phyloP scores from a whole-genome alignment of 2,797 vertebrate species.

The Diplodus puntazzo region DNA sequence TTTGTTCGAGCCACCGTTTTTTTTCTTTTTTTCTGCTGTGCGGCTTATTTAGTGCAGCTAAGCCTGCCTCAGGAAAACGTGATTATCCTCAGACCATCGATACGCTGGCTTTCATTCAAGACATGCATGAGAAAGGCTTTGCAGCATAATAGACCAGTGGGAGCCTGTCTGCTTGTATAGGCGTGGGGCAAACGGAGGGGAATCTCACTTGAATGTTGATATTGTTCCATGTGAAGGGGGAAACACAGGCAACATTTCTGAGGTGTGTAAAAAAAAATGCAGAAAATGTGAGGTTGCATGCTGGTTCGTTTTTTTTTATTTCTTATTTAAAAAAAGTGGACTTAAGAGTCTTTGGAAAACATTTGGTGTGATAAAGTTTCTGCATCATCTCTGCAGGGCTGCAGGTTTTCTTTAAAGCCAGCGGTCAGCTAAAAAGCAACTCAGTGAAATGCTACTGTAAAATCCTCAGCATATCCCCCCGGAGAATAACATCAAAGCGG shows the following conservation, averaged over 20 bases:
- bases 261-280: neutral
- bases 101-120: slow-evolving; percentile 79
- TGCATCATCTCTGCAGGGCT: slow-evolving; percentile 16
- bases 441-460: slow-evolving; percentile 79
- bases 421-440: slow-evolving; percentile 39
- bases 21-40: slow-evolving; percentile 22
- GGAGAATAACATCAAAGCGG: slow-evolving; percentile 82
- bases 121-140: slow-evolving; percentile 85
- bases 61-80: slow-evolving; percentile 82
- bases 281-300: neutral
- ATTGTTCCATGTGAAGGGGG: slow-evolving; percentile 39
- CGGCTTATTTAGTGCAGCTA: slow-evolving; percentile 75
- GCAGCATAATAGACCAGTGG: slow-evolving; percentile 85
- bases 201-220: slow-evolving; percentile 71
- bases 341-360: neutral
- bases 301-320: too few relatives aligned
- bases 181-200: slow-evolving; percentile 63
- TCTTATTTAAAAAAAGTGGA: neutral
- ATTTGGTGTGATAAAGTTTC: neutral
- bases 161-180: slow-evolving; percentile 79
- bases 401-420: slow-evolving; percentile 7
- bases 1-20: slow-evolving; percentile 43
- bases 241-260: neutral
- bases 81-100: slow-evolving; percentile 80
- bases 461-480: slow-evolving; percentile 68